Percentiles rank a stretch among this genome's conserved stretches.
Evolutionary conservation across 2,113 vertebrate species (phyloP).

Genomic region (Haplochromis burtoni): DNA sequence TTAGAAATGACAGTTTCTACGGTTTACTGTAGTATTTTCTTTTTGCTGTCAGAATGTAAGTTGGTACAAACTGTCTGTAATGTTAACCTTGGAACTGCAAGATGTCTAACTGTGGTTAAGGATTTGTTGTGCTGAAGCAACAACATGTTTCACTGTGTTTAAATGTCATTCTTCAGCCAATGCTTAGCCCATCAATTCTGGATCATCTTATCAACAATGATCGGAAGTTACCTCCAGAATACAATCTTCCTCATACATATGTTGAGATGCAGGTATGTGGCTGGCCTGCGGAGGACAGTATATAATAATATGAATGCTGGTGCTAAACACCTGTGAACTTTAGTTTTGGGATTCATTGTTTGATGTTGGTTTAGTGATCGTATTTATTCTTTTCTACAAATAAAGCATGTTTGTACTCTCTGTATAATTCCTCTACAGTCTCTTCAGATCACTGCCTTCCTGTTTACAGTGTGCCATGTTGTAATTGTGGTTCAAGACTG

Average conservation of each 20-base stretch:
- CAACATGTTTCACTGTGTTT: neutral
- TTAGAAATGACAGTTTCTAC: neutral
- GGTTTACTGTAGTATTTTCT: neutral
- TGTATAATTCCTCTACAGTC: conserved; percentile 64
- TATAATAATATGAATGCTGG: neutral
- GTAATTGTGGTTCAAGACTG: conserved; percentile 89
- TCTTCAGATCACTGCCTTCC: conserved; percentile 85
- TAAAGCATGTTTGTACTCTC: neutral
- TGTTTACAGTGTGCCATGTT: conserved; percentile 89
- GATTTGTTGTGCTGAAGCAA: neutral
- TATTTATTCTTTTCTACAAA: neutral
- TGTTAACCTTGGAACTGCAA: neutral
- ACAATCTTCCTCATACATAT: conserved; percentile 88
- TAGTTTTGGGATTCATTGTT: neutral
- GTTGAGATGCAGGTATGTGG: conserved; percentile 88
- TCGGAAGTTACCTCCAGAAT: conserved; percentile 86
- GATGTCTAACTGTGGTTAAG: neutral
- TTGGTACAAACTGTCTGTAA: neutral
- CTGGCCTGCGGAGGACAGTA: neutral
- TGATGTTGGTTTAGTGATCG: neutral
- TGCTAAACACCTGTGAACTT: neutral
- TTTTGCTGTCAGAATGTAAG: neutral
- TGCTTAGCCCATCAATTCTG: conserved; percentile 79
- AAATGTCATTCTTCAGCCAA: neutral
- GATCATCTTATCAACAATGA: conserved; percentile 93